Base-by-base conservation (phyloP, 2,797 vertebrate species). In the Premnoplex brunnescens region DNA sequence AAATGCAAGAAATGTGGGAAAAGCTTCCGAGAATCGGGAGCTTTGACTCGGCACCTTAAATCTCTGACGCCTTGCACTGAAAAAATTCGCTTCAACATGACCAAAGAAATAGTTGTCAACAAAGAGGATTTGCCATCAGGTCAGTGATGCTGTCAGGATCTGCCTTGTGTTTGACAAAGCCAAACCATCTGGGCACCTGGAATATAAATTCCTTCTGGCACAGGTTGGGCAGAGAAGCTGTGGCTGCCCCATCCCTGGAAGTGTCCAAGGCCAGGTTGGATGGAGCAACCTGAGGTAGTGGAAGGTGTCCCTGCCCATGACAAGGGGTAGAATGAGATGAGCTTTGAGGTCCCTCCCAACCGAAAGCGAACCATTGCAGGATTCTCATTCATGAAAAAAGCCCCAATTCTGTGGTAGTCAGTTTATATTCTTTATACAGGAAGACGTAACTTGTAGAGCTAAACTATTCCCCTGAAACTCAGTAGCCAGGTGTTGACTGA, bases 21-120 rank as follows among this genome's bases (percentile, higher is more conserved):
- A 94, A 99, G 99, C 78, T 99, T 99, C 96, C 98, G 99, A 87
- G 99, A 99, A 96, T 99, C 99, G 0, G 99, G 99, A 4, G 99
- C 99, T 10, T 98, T 99, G 95, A 99, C 99, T 27, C 98, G 99
- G 96, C 99, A 99, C 93, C 98, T 99, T 66, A 99, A 99, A 94
- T 99, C 99, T 39, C 98, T 99, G 85, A 99, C 99, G 2, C 99
- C 99, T 0, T 99, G 99, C 97, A 99, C 99, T 0, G 99, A 99
- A 94, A 99, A 99, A 97, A 99, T 99, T 49, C 98, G 98, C 62
- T 99, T 99, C 92, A 98, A 98, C 77, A 92, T 99, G 97, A 99
- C 98, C 96, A 99, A 99, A 96, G 99, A 99, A 73, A 98, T 98
- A 41, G 97, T 99, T 6, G 97, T 99, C 49, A 97, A 97, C 96